A percentile compares a stretch with the other conserved stretches of the same genome.
phyloP scores from a whole-genome alignment of 2,797 vertebrate species.

The Macrochelys suwanniensis region DNA sequence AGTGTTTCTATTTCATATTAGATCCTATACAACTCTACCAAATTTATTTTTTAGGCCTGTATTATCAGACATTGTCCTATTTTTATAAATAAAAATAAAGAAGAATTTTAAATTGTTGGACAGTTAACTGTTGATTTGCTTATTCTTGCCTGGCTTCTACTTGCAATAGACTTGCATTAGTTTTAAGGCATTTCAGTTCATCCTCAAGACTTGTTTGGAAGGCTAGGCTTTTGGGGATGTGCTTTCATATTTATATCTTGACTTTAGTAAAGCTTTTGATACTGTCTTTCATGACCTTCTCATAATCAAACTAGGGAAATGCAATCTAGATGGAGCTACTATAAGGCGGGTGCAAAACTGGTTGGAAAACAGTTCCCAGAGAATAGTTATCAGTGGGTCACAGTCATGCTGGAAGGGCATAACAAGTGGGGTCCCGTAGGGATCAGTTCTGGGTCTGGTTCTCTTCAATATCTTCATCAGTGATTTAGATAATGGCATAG shows the following conservation, averaged over 20 bases:
- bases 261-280: no score
- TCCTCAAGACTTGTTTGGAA: constrained; percentile 6
- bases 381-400: no score
- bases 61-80: accelerated
- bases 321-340: no score
- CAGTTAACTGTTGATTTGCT: neutral
- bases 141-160: neutral
- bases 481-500: no score
- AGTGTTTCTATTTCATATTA: neutral
- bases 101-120: neutral
- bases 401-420: no score
- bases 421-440: no score
- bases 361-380: no score
- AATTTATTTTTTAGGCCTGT: neutral
- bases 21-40: neutral
- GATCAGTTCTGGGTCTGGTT: no score
- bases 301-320: no score
- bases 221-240: neutral
- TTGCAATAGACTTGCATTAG: neutral
- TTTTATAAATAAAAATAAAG: neutral
- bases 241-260: constrained; percentile 33
- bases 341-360: no score
- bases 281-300: no score
- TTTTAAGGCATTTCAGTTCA: constrained; percentile 30
- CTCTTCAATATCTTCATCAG: no score